Percentiles rank a stretch among this genome's conserved stretches.
Conservation (phyloP, 2,113 vertebrate genomes). For the Callorhinus ursinus region DNA sequence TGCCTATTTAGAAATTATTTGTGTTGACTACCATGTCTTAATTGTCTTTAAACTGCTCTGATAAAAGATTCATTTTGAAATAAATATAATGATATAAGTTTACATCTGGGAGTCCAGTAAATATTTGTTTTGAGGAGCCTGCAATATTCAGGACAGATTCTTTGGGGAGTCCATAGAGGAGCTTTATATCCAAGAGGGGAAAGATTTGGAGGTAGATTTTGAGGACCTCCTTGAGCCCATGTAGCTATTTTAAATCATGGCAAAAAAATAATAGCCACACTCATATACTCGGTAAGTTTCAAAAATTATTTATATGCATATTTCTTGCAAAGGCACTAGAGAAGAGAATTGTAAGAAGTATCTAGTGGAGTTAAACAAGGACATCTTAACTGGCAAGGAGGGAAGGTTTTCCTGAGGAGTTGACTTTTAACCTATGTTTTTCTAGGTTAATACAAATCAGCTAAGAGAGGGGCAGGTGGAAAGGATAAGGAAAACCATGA, state of each 20-base stretch:
- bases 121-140: neutral
- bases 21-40: conserved; percentile 4
- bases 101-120: neutral
- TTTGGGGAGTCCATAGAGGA: neutral
- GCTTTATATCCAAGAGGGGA: neutral
- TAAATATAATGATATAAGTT: neutral
- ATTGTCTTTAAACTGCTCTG: conserved; percentile 38
- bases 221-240: neutral
- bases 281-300: neutral
- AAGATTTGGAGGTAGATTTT: neutral
- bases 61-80: neutral
- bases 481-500: neutral
- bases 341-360: neutral
- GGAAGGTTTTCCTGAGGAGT: neutral
- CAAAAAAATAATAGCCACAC: neutral
- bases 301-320: neutral
- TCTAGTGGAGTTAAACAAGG: neutral
- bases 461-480: neutral
- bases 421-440: neutral
- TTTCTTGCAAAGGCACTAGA: neutral
- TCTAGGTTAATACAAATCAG: neutral
- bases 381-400: neutral
- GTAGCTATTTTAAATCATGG: neutral
- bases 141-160: neutral
- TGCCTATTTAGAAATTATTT: conserved; percentile 20